phyloP scores from a whole-genome alignment of 2,797 vertebrate species.

The Linurgus olivaceus region DNA sequence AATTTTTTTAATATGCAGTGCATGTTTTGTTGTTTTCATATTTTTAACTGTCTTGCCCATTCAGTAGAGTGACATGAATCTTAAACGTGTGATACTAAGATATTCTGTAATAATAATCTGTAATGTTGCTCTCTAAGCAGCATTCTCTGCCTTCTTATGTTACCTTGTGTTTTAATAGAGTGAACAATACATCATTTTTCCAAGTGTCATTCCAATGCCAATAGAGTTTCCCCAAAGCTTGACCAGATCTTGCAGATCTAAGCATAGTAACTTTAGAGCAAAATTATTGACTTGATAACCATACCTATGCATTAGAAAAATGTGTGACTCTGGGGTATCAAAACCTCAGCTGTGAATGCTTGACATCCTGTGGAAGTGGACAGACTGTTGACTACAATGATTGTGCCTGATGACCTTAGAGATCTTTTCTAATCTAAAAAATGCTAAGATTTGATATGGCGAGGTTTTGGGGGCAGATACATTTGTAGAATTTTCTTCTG shows the following conservation, averaged over 20 bases:
- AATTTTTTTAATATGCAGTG: neutral
- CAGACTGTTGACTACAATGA: neutral
- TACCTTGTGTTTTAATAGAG: neutral
- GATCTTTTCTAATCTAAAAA: neutral
- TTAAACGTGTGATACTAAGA: neutral
- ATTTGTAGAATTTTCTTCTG: neutral
- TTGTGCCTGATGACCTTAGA: neutral
- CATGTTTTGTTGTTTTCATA: neutral
- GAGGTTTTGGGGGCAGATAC: neutral
- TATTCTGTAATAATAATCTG: neutral
- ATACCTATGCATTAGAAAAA: accelerated
- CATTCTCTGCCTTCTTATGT: neutral
- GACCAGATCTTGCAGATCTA: neutral
- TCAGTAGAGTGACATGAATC: neutral
- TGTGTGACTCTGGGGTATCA: neutral
- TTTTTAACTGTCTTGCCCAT: neutral
- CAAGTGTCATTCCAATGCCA: neutral
- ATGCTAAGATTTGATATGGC: neutral
- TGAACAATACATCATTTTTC: neutral
- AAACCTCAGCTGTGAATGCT: neutral
- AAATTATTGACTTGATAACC: neutral
- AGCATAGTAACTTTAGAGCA: neutral
- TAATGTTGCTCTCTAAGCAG: neutral
- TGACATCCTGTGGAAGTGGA: neutral
- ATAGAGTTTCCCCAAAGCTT: neutral